Evolutionary conservation across 2,113 vertebrate species (phyloP).

Genomic region (Lucifuga dentata): DNA sequence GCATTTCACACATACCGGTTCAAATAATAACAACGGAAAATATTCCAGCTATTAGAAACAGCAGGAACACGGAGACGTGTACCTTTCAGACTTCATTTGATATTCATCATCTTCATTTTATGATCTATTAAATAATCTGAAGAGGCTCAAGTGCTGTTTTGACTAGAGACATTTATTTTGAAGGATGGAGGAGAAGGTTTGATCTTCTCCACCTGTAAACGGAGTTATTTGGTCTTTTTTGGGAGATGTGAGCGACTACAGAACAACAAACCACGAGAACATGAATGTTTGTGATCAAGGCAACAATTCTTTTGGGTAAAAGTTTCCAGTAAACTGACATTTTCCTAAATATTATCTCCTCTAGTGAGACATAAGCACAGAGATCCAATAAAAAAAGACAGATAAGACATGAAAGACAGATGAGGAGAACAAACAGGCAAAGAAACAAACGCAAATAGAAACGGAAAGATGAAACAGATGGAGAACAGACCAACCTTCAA

Average conservation of each 20-base stretch:
- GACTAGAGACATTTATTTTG: too few relatives aligned
- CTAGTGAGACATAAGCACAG: constrained; percentile 32
- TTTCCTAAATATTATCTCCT: not conserved
- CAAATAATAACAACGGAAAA: too few relatives aligned
- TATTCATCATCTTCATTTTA: not conserved
- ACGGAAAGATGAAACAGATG: not conserved
- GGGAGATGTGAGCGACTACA: too few relatives aligned
- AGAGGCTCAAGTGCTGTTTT: not conserved
- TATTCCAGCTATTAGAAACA: too few relatives aligned
- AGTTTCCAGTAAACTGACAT: not conserved
- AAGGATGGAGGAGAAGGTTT: too few relatives aligned
- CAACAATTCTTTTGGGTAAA: not conserved
- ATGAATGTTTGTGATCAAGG: not conserved
- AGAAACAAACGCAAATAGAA: too few relatives aligned
- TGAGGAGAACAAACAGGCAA: too few relatives aligned
- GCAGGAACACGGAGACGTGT: too few relatives aligned
- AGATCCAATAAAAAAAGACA: not conserved
- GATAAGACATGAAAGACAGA: not conserved
- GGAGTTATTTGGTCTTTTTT: too few relatives aligned
- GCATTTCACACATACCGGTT: too few relatives aligned
- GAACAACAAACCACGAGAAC: not conserved
- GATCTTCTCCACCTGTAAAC: too few relatives aligned
- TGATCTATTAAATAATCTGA: not conserved
- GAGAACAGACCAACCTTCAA: constrained; percentile 89
- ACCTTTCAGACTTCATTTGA: too few relatives aligned